Conservation (phyloP, 2,797 vertebrate genomes). For the Xenentodon cancila region DNA sequence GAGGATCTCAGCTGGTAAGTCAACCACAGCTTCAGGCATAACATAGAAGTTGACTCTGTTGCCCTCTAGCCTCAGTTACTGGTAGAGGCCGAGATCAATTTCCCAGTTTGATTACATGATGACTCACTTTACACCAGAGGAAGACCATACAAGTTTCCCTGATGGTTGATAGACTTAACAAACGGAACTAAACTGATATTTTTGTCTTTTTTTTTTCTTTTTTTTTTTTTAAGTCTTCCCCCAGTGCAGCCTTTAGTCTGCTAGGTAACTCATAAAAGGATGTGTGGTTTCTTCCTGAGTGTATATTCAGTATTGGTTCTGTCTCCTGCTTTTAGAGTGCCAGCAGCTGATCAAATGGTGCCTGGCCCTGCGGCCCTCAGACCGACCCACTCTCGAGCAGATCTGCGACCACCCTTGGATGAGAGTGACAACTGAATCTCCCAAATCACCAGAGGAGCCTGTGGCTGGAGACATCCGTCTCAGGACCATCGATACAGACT, state of each 20-base stretch:
- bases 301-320: constrained; percentile 3
- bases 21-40: constrained; percentile 9
- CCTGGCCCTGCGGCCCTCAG: constrained; percentile 94
- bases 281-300: background rate
- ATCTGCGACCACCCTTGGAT: constrained; percentile 97
- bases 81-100: constrained; percentile 34
- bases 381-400: constrained; percentile 96
- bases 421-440: constrained; percentile 73
- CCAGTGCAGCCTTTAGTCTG: too few species aligned
- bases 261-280: too few species aligned
- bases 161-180: too few species aligned
- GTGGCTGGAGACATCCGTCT: constrained; percentile 86
- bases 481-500: constrained; percentile 89
- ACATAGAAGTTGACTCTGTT: constrained; percentile 32
- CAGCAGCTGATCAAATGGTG: constrained; percentile 98
- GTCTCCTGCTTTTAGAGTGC: constrained; percentile 84
- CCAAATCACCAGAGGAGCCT: constrained; percentile 82
- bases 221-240: too few species aligned
- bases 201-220: too few species aligned
- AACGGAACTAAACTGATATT: too few species aligned
- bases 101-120: background rate
- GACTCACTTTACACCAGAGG: too few species aligned
- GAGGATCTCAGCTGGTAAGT: constrained; percentile 90
- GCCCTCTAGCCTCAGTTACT: constrained; percentile 58
- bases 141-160: too few species aligned